Evolutionary conservation across 2,113 vertebrate species (phyloP).

Genomic region (Ceyx margarethae): DNA sequence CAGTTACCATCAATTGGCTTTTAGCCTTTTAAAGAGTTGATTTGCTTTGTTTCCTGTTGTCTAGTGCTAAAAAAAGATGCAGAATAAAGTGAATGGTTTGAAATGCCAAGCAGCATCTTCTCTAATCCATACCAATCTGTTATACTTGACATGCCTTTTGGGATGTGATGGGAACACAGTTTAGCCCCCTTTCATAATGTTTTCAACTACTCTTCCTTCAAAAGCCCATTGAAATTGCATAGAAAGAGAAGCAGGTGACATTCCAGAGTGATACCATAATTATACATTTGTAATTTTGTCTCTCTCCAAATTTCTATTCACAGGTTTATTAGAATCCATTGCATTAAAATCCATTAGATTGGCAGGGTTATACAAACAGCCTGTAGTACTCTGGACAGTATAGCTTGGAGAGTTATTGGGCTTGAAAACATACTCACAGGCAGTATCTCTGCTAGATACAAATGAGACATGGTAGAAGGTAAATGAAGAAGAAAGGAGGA

Average conservation of each 20-base stretch:
- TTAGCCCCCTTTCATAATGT: neutral
- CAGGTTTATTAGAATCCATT: constrained; percentile 35
- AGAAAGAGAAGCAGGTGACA: constrained; percentile 6
- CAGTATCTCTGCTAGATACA: neutral
- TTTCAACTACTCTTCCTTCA: neutral
- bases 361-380: neutral
- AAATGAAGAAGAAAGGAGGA: neutral
- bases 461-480: neutral
- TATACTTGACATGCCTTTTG: neutral
- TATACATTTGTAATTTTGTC: constrained; percentile 11
- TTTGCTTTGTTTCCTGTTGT: neutral
- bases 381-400: neutral
- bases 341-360: neutral
- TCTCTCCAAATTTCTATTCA: neutral
- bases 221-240: neutral
- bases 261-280: neutral
- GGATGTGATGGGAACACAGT: neutral
- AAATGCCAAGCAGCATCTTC: neutral
- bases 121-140: neutral
- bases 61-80: neutral
- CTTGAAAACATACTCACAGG: neutral
- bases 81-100: neutral
- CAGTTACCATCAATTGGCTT: neutral
- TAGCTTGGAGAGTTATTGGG: neutral
- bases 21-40: neutral